Conservation (phyloP, 23 tunicate species). For the Halocynthia roretzi region DNA sequence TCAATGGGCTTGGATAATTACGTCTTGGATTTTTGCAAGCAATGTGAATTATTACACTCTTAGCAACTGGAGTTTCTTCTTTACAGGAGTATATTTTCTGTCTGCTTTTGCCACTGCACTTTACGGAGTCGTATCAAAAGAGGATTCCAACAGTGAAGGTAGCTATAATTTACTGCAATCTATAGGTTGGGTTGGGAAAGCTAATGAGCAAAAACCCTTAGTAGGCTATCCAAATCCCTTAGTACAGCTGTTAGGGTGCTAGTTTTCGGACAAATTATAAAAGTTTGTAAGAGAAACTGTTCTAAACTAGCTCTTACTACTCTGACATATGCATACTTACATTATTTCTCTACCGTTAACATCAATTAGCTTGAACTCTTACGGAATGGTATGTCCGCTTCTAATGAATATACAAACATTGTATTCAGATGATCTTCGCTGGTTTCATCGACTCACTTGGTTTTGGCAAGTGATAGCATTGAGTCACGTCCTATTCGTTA, state of each 20-base stretch:
- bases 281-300: too few species aligned
- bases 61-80: conserved; percentile 25
- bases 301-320: too few species aligned
- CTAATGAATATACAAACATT: neutral
- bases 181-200: too few species aligned
- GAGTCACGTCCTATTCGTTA: neutral
- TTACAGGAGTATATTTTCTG: conserved; percentile 14
- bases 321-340: neutral
- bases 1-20: conserved; percentile 25
- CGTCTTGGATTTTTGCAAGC: conserved; percentile 16
- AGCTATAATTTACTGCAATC: neutral
- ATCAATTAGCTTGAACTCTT: neutral
- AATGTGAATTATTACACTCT: neutral
- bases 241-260: too few species aligned
- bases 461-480: neutral
- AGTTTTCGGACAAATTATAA: too few species aligned
- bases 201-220: too few species aligned
- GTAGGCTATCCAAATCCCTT: too few species aligned
- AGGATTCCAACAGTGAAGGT: too few species aligned
- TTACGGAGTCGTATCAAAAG: conserved; percentile 1
- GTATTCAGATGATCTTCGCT: neutral
- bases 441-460: conserved; percentile 1
- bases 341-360: neutral
- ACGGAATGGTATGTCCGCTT: neutral
- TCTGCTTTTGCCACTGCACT: conserved; percentile 2